Evolutionary conservation across 2,797 vertebrate species (phyloP).

Genomic region (Alectoris magna): DNA sequence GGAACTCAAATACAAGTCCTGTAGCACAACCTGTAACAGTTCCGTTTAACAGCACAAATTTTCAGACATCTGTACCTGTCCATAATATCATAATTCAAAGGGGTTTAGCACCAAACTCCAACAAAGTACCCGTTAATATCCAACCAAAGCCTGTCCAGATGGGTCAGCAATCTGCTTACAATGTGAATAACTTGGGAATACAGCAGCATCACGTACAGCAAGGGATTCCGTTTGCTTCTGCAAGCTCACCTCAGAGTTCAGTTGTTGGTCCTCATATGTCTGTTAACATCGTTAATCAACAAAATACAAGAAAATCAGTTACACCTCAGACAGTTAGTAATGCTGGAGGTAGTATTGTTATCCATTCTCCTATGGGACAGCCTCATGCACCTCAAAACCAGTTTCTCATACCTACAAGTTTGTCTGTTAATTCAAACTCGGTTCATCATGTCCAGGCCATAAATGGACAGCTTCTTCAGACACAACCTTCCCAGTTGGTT

Average conservation of each 20-base stretch:
- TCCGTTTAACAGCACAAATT: constrained; percentile 93
- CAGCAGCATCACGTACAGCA: constrained; percentile 85
- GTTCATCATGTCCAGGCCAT: constrained; percentile 90
- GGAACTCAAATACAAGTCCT: constrained; percentile 86
- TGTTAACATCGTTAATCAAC: constrained; percentile 84
- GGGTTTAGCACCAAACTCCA: constrained; percentile 91
- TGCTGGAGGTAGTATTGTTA: constrained; percentile 85
- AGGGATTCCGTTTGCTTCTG: constrained; percentile 86
- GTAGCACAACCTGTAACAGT: constrained; percentile 90
- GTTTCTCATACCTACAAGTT: constrained; percentile 90
- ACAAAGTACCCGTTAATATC: constrained; percentile 89
- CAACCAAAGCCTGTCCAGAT: constrained; percentile 95
- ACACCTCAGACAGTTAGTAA: constrained; percentile 82
- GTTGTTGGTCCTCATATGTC: constrained; percentile 84
- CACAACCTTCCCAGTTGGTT: constrained; percentile 82
- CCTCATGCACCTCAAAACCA: constrained; percentile 88
- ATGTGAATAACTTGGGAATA: constrained; percentile 88
- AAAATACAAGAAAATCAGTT: constrained; percentile 79
- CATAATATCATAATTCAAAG: constrained; percentile 99
- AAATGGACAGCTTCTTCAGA: constrained; percentile 87
- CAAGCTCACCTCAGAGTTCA: constrained; percentile 86
- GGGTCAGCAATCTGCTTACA: constrained; percentile 92
- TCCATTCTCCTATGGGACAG: constrained; percentile 92
- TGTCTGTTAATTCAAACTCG: constrained; percentile 87
- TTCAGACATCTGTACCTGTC: constrained; percentile 89